Evolutionary conservation across 2,797 vertebrate genomes (phyloP), one percentile per base, ranked within the genome.

Genomic region (Lepilemur ruficaudatus): DNA sequence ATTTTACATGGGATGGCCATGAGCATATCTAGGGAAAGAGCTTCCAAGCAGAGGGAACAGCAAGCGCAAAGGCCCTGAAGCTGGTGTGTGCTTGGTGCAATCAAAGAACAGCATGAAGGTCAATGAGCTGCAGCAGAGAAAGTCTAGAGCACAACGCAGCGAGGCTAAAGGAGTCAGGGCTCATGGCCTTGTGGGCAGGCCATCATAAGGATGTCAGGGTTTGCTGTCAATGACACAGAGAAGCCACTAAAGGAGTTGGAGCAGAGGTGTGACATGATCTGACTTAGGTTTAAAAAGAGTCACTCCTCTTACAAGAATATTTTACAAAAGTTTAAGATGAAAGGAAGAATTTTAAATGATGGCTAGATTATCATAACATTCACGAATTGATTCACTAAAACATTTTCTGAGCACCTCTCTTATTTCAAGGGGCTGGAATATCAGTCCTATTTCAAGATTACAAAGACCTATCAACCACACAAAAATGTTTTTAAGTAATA

Each of bases 281-380:
- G 79, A 92, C 48, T 59, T 88, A 63, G 0, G 10, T 88, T 97
- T 76, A 57, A 78, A 89, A 91, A 63, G 23, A 93, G 69, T 70
- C 84, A 93, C 28, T 67, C 55, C 35, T 89, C 79, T 91, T 95
- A 57, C 63, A 95, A 83, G 38, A 86, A 76, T 61, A 90, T 73
- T 69, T 93, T 76, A 69, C 23, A n/a, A 81, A 86, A 85, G 41
- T 88, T 88, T 91, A 88, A 59, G 35, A 91, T 70, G 61, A 97
- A 83, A 91, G 55, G 73, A 84, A 93, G 69, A 79, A 86, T 90
- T 87, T 97, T 80, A 75, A 97, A 96, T 57, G 86, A 79, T 28
- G 52, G 50, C 57, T 20, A 94, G n/a, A 90, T 75, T 70, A 92
- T 80, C 35, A 57, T 57, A 70, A 92, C 81, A 95, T 86, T 96